These are phyloP conservation scores for Brachionus koreanus DNA, from an alignment of 1,140 invertebrate species.

Conservation along the genomic window DNA sequence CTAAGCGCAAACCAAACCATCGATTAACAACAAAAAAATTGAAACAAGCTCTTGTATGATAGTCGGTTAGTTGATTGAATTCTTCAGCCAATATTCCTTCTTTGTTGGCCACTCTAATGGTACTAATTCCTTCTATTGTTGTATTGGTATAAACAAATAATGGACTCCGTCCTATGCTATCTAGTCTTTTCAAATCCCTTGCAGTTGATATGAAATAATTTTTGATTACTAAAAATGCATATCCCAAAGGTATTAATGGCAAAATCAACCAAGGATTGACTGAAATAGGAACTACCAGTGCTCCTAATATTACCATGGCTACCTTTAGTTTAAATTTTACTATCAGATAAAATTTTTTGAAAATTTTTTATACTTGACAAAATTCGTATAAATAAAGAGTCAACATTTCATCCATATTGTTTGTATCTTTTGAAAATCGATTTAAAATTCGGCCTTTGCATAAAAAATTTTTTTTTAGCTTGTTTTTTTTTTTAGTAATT, in stretches of 20 bases:
- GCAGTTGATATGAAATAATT: slow-evolving; percentile 75
- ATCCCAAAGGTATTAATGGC: slow-evolving; percentile 65
- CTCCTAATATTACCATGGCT: slow-evolving; percentile 68
- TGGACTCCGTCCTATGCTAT: slow-evolving; percentile 60
- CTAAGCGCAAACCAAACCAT: slow-evolving; percentile 78
- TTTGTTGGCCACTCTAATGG: slow-evolving; percentile 75
- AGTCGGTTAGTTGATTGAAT: slow-evolving; percentile 67
- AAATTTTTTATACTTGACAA: slow-evolving; percentile 56
- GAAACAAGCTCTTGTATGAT: slow-evolving; percentile 61
- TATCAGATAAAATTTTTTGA: not conserved
- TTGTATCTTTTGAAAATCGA: slow-evolving; percentile 79
- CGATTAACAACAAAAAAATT: slow-evolving; percentile 72
- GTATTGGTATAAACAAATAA: slow-evolving; percentile 81
- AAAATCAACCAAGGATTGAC: slow-evolving; percentile 70
- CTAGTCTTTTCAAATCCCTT: slow-evolving; percentile 69
- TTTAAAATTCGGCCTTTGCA: slow-evolving; percentile 68
- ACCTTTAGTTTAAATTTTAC: slow-evolving; percentile 62
- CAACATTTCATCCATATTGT: slow-evolving; percentile 71
- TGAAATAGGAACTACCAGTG: slow-evolving; percentile 69
- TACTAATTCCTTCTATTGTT: slow-evolving; percentile 78
- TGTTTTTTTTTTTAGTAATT: not conserved
- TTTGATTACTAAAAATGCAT: slow-evolving; percentile 71
- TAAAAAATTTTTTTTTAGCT: not conserved
- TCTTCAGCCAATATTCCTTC: slow-evolving; percentile 65
- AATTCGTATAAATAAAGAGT: slow-evolving; percentile 68